A percentile compares a stretch with the other conserved stretches of the same genome.
Evolutionary conservation across 2,888 invertebrate species (phyloP).

Genomic region (Pemphredon lugubris): DNA sequence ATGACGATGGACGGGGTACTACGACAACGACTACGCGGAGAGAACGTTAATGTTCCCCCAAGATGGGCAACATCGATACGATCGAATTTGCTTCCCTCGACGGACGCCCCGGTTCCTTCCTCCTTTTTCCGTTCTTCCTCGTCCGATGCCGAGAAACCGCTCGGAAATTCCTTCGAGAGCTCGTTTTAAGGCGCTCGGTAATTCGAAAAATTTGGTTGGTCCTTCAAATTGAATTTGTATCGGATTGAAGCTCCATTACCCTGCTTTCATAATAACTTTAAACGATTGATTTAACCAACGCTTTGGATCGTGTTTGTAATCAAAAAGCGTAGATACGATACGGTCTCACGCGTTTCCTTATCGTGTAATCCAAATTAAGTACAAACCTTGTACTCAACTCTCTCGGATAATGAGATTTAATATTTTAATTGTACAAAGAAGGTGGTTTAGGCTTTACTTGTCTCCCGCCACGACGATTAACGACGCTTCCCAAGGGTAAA

Average conservation of each 20-base stretch:
- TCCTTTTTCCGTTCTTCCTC: neutral
- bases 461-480: slow-evolving; percentile 18
- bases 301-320: too few species aligned
- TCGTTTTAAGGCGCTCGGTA: neutral
- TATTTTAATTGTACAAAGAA: too few species aligned
- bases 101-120: neutral
- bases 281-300: too few species aligned
- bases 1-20: slow-evolving; percentile 50
- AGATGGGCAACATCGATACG: slow-evolving; percentile 52
- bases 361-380: too few species aligned
- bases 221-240: slow-evolving; percentile 10
- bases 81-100: slow-evolving; percentile 24
- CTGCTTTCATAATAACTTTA: too few species aligned
- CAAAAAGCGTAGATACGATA: too few species aligned
- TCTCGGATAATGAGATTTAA: too few species aligned
- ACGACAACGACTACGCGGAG: neutral
- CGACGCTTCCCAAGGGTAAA: slow-evolving; percentile 5
- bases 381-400: too few species aligned
- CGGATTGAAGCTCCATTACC: too few species aligned
- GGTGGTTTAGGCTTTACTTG: neutral
- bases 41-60: slow-evolving; percentile 46
- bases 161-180: too few species aligned
- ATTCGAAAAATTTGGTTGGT: slow-evolving; percentile 14
- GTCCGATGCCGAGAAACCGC: neutral
- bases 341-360: too few species aligned